Evolutionary conservation across 2,113 vertebrate species (phyloP), one percentile per base, ranked within the genome.

Genomic region (Calonectris borealis): DNA sequence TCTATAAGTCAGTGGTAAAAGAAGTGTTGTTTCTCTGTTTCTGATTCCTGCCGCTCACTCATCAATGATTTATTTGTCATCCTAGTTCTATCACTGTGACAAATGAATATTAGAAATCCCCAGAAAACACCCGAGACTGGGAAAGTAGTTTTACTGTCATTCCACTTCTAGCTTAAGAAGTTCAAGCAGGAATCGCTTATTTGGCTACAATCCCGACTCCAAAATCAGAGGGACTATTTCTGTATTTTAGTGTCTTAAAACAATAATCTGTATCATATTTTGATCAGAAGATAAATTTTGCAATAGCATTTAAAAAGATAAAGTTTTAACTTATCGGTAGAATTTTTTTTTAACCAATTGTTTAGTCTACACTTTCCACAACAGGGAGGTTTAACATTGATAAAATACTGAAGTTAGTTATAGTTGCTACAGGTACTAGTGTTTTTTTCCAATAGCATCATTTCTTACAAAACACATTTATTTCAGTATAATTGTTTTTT

Each of bases 61-160:
- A 66, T 92, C 51, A 78, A 82, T 76, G 61, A 85, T 84, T 89
- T 77, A 65, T 78, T 54, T 79, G 38, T 68, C 52, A 88, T 85
- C 29, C 70, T 51, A 46, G 13, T 95, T 68, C 29, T 83, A 32
- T 65, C 52, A 51, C 38, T 85, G 38, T 48, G 38, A 55, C 6
- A 94, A 90, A 83, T 49, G 10, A 92, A 64, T 88, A 55, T 68
- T 76, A 60, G 44, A 86, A 94, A 68, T 60, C 29, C 38, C n/a
- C 22, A 61, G 83, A 71, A 88, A 71, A 75, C 7, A 29, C 48
- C 48, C 64, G n/a, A 92, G 61, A 17, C 38, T 51, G 14, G 71
- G 25, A 62, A 77, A 46, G 4, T 27, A 4, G 38, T 49, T 87
- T 89, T 65, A 57, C 9, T 62, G 27, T 40, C 32, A 25, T 72